Evolutionary conservation across 64 coral and sea anemone genomes (phyloP).

Genomic region (Stichodactyla helianthus): DNA sequence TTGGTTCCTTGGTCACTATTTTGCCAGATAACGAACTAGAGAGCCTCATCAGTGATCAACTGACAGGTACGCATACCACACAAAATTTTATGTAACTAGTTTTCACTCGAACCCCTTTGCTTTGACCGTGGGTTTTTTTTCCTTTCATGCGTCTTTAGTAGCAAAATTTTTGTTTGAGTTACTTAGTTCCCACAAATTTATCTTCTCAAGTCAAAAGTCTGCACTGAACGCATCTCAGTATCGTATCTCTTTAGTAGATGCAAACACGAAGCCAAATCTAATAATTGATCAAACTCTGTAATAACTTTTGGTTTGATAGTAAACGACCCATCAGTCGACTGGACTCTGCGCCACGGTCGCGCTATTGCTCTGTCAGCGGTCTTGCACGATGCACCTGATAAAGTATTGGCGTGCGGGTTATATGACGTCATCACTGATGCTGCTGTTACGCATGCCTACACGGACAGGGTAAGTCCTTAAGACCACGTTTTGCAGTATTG

Average conservation of each 20-base stretch:
- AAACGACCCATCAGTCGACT: constrained; percentile 83
- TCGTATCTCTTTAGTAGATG: too few species aligned
- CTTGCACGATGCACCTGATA: constrained; percentile 79
- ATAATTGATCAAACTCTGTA: too few species aligned
- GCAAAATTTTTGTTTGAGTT: too few species aligned
- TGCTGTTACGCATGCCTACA: constrained; percentile 65
- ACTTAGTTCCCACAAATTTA: neutral
- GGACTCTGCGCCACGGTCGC: constrained; percentile 92
- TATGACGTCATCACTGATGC: constrained; percentile 66
- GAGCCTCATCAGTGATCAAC: constrained; percentile 64
- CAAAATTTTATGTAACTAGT: neutral
- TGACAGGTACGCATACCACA: constrained; percentile 44
- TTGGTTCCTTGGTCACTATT: constrained; percentile 72
- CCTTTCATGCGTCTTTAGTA: too few species aligned
- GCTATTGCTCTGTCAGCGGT: constrained; percentile 88
- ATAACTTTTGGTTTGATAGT: constrained; percentile 34
- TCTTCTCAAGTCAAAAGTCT: too few species aligned
- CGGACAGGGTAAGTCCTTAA: constrained; percentile 69
- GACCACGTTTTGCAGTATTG: neutral
- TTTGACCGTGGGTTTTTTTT: too few species aligned
- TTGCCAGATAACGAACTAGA: constrained; percentile 66
- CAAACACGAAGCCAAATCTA: too few species aligned
- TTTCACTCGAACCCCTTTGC: neutral
- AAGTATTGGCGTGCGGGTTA: constrained; percentile 49
- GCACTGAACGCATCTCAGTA: too few species aligned